Base-by-base conservation (phyloP, 2,797 vertebrate species). In the Helarctos malayanus region DNA sequence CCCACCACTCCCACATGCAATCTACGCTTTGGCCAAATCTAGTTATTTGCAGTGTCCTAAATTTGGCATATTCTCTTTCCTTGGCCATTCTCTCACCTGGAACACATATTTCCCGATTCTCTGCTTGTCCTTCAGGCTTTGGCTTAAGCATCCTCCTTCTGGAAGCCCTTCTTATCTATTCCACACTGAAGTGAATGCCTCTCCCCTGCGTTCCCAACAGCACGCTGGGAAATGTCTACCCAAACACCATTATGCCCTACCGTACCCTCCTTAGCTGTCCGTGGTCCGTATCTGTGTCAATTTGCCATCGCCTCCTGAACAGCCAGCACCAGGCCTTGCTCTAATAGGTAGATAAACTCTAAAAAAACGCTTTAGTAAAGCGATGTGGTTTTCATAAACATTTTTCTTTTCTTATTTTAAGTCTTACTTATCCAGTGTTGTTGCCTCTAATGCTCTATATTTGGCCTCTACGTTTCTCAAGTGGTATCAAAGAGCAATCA, bases 331-430 rank as follows among this genome's bases (percentile, higher is more conserved):
- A 57, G 49, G 25, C 3, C 11, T 57, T 68, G 54, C 45, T 80
- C 83, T 92, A 80, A 63, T 2, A 68, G n/a, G 19, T 2, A 16
- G 4, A 54, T 11, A 54, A 23, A n/a, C 5, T 69, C 61, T 65
- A 9, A 23, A 69, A 41, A 92, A 94, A 14, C 45, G 63, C 32
- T 90, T 68, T 38, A 49, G 18, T 10, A 18, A 45, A 45, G 59
- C 14, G 78, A 75, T 14, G 83, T 69, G 47, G 41, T 75, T 57
- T 92, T 61, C 32, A 35, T 45, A 83, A 65, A 52, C 52, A 59
- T 9, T 82, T 94, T 81, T 89, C 57, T 47, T 71, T 84, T 75
- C 16, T 41, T 63, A 10, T 89, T 80, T 91, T 82, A 93, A 61
- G 57, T 89, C 54, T 61, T 82, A 49, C 29, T 81, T 52, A 81